Base-by-base conservation (phyloP, 2,888 invertebrate species). In the Amphipyra berbera region DNA sequence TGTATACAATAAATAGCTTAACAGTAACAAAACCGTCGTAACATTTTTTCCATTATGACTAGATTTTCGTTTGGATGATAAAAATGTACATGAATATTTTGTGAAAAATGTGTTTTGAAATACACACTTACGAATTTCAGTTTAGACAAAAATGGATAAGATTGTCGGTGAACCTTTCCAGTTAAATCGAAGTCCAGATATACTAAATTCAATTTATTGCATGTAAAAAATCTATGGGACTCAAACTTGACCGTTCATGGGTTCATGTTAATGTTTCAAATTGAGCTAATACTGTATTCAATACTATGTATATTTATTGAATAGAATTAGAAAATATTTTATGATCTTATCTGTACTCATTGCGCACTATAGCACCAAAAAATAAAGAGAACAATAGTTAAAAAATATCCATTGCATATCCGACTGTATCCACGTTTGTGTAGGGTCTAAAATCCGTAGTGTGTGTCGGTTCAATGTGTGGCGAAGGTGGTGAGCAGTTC, bases 401-500 rank as follows among this genome's bases (percentile, higher is more conserved):
- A 14, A 30, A 30, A 30, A 30, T 6, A 38, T 40, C 6, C n/a
- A 46, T 27, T n/a, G 21, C 13, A 68, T 54, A 27, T 30, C 38
- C 44, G 52, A 53, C 37, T 14, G 9, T 61, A 50, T 27, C 14
- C 0, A 7, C 7, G 2, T 44, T n/a, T 1, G 0, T 15, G 52
- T 45, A 61, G 59, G 49, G 52, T 38, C 8, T 41, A 54, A 61
- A 60, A 27, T 44, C 6, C 55, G 42, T 46, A 13, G 50, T 41
- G 50, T 56, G 52, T n/a, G 46, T 27, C 27, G 48, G 37, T 58
- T 84, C 82, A 90, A 62, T 88, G 90, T 40, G 81, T 84, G 44
- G 87, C 76, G 87, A 88, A 89, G 85, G 83, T 94, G 76, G 94
- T 94, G 76, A 96, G 95, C 79, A 98, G 95, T 91, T 98, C 98